Conservation (phyloP, 2,888 invertebrate genomes). For the Plutella xylostella region DNA sequence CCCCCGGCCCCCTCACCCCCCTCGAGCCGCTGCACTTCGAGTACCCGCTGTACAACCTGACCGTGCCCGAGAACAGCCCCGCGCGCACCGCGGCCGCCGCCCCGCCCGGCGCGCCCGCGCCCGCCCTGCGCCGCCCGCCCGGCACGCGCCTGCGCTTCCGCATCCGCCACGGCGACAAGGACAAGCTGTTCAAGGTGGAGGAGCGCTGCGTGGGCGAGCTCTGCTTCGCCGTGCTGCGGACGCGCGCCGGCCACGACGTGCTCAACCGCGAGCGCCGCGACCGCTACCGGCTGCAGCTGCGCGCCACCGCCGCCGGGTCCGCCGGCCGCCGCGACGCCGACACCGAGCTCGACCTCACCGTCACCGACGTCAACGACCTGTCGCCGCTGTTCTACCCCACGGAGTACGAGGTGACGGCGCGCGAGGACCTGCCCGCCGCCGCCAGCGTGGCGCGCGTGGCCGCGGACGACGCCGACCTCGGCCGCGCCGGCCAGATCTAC, state of each 20-base stretch:
- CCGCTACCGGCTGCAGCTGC: conserved; percentile 82
- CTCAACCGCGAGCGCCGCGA: conserved; percentile 94
- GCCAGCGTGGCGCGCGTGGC: conserved; percentile 81
- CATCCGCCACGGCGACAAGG: conserved; percentile 88
- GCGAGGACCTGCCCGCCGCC: conserved; percentile 90
- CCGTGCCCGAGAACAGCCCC: conserved; percentile 92
- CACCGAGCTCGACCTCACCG: conserved; percentile 75
- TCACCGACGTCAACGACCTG: conserved; percentile 90
- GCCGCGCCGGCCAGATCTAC: conserved; percentile 96
- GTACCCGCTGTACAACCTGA: conserved; percentile 83
- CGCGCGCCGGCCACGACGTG: conserved; percentile 88
- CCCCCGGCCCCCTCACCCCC: conserved; percentile 36
- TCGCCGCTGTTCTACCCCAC: conserved; percentile 93
- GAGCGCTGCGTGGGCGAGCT: conserved; percentile 92
- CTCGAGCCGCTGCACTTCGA: conserved; percentile 72
- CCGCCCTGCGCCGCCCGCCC: conserved; percentile 76
- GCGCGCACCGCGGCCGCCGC: conserved; percentile 88
- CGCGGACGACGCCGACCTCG: conserved; percentile 96
- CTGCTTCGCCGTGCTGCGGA: conserved; percentile 91
- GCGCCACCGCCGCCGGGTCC: conserved; percentile 68
- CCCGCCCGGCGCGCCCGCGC: conserved; percentile 77
- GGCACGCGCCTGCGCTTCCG: conserved; percentile 78
- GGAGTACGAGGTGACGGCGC: conserved; percentile 87
- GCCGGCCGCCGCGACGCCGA: conserved; percentile 76
- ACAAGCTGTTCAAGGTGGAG: conserved; percentile 94